Base-by-base conservation (phyloP, 37 sponge, comb jelly and placozoan genomes). In the Haliclona indistincta region DNA sequence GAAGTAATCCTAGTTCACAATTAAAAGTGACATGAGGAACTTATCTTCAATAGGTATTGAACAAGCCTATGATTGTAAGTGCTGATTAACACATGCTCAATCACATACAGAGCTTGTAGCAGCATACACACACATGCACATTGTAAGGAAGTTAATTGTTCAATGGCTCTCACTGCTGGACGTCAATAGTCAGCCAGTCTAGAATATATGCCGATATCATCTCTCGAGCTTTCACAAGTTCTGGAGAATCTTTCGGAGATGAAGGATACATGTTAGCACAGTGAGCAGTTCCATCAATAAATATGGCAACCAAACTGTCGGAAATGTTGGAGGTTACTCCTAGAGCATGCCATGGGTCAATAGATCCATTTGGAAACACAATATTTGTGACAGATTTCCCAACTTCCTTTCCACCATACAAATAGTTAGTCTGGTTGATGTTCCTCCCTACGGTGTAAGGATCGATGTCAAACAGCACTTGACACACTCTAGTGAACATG, bases 231-330 rank as follows among this genome's bases (percentile, higher is more conserved):
- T 8, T 15, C 7, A 17, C 49, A 32, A 90, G 87, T 36, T 49
- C 78, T 53, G 43, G 38, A 15, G 39, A 62, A 61, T 94, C 94
- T 10, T 26, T 36, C 15, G 56, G 26, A 5, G 54, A 58, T 1
- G 95, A 56, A 25, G 95, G 95, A 64, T 94, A 94, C 95, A 94
- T 94, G 88, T 94, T 91, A 36, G 95, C 95, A 80, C 95, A 94
- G 78, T 94, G 95, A 4, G 95, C 95, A 20, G 95, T 94, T 15
- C 95, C 95, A 1, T 68, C 56, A 35, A 94, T 94, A 56, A 71
- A 86, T n/a, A 94, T 38, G 36, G 88, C 75, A 13, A n/a, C 25
- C 58, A 79, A 32, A 1, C 49, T 40, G 0, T 34, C 49, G 3
- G 66, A 51, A 44, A 67, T 43, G 45, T 47, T 38, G 32, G 36